phyloP scores from a whole-genome alignment of 2,113 vertebrate species.

The Leptocoma aspasia region DNA sequence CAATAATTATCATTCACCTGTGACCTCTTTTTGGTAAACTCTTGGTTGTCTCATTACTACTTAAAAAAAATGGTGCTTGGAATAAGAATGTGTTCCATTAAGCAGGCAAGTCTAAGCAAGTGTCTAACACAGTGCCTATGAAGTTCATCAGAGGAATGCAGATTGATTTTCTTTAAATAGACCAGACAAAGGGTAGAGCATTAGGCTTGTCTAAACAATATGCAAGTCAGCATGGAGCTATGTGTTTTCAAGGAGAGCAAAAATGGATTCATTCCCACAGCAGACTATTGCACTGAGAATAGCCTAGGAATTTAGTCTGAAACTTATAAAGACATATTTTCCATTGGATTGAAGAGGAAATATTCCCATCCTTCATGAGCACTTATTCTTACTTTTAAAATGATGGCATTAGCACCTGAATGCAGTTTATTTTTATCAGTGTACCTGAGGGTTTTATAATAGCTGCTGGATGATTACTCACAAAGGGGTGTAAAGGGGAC shows the following conservation, averaged over 20 bases:
- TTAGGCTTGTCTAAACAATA: constrained; percentile 55
- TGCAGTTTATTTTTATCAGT: not conserved
- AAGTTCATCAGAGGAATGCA: constrained; percentile 49
- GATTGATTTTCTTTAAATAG: constrained; percentile 62
- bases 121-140: not conserved
- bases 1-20: constrained; percentile 9
- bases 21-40: constrained; percentile 1
- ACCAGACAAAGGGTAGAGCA: not conserved
- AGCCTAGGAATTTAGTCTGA: not conserved
- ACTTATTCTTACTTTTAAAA: not conserved
- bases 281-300: not conserved
- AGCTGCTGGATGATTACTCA: not conserved
- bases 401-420: not conserved
- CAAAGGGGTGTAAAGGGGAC: not conserved
- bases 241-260: not conserved
- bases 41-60: not conserved
- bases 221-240: constrained; percentile 10
- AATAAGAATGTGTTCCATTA: constrained; percentile 39
- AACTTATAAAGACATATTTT: not conserved
- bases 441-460: not conserved
- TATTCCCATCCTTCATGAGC: not conserved
- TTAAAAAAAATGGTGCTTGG: not conserved
- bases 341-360: not conserved
- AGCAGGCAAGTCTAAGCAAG: not conserved
- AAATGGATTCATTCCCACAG: constrained; percentile 12